A percentile compares a stretch with the other conserved stretches of the same genome.
Evolutionary conservation across 2,113 vertebrate genomes (phyloP).

Genomic region (Apistogramma diplotaenia): DNA sequence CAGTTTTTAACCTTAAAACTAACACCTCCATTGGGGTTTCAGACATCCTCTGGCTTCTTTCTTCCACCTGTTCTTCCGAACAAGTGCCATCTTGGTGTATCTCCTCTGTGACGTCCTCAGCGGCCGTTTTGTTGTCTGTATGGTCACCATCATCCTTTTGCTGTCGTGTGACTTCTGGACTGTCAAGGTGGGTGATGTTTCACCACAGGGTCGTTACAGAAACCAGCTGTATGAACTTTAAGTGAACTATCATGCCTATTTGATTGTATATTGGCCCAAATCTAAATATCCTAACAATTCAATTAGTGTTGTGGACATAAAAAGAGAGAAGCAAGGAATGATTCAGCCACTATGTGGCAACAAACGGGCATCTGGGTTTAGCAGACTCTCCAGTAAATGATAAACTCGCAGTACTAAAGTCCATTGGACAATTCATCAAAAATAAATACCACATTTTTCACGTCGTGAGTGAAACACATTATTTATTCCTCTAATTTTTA

Average conservation of each 20-base stretch:
- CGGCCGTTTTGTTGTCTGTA: conserved; percentile 87
- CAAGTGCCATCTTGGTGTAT: conserved; percentile 85
- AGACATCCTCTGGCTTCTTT: conserved; percentile 91
- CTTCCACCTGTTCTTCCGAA: conserved; percentile 93
- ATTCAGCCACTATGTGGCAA: not conserved
- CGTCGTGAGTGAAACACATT: not conserved
- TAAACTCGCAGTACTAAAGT: not conserved
- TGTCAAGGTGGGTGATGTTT: conserved; percentile 81
- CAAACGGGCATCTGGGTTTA: not conserved
- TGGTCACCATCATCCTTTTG: conserved; percentile 92
- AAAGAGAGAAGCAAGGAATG: not conserved
- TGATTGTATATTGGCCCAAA: not conserved
- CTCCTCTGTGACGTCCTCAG: too few relatives aligned
- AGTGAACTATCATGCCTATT: not conserved
- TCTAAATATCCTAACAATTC: not conserved
- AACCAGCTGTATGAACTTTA: not conserved
- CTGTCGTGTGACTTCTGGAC: conserved; percentile 97
- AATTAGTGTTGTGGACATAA: not conserved
- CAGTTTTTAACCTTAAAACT: not conserved
- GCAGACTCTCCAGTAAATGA: not conserved
- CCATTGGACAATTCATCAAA: too few relatives aligned
- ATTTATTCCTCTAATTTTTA: not conserved
- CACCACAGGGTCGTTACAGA: not conserved
- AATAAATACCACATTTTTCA: not conserved
- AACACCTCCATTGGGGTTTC: conserved; percentile 33